These are phyloP conservation scores for Bothrops jararaca DNA, from an alignment of 2,113 vertebrate genomes.

Conservation along the genomic window DNA sequence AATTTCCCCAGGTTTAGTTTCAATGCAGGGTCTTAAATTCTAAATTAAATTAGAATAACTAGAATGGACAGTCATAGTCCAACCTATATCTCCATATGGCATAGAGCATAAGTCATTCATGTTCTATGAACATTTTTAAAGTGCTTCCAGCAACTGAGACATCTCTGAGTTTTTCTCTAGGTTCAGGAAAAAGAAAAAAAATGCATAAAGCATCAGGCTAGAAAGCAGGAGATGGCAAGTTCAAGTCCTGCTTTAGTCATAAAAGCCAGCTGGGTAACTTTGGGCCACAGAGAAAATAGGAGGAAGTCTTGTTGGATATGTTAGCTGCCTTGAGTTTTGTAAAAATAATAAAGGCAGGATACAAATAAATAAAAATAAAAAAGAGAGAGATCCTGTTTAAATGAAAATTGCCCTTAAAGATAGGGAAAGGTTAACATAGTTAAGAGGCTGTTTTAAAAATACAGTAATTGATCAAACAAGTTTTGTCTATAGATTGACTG, in stretches of 20 bases:
- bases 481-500: not conserved
- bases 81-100: not conserved
- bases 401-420: not conserved
- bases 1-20: not conserved
- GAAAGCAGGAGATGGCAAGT: not conserved
- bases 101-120: not conserved
- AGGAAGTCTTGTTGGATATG: not conserved
- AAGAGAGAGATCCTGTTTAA: not conserved
- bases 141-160: not conserved
- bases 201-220: not conserved
- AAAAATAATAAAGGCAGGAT: not conserved
- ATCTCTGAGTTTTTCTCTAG: not conserved
- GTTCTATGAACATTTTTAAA: not conserved
- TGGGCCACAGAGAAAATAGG: not conserved
- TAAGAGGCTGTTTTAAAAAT: not conserved
- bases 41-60: not conserved
- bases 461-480: not conserved
- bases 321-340: not conserved
- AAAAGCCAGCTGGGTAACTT: not conserved
- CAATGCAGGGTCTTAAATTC: not conserved
- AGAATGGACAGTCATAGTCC: not conserved
- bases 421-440: not conserved
- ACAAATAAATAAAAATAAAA: not conserved
- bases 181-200: not conserved
- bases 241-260: not conserved